Base-by-base conservation (phyloP, 2,888 invertebrate genomes). In the Trachelus stipa region DNA sequence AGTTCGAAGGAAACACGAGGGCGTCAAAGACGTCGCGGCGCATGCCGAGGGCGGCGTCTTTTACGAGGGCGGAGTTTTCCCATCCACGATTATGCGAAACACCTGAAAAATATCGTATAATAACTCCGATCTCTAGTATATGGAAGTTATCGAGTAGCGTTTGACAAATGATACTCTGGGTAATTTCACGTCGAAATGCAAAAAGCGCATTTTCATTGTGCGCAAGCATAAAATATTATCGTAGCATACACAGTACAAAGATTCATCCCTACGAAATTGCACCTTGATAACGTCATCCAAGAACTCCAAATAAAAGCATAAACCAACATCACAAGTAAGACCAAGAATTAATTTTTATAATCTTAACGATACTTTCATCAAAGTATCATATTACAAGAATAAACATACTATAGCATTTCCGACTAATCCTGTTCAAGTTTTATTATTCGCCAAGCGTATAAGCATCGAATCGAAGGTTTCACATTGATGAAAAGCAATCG, bases 1-100 rank as follows among this genome's bases (percentile, higher is more conserved):
- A 56, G 56, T 56, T 56, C 23, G 23, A 56, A 56, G 56, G 56
- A 23, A 23, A 9, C 56, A 23, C 23, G 56, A 56, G 56, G 56
- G 75, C 75, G 79, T 80, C 74, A 75, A 79, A 78, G 68, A 71
- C 68, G 76, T 79, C 78, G 76, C 75, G 80, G 88, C 88, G 89
- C 89, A 89, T 87, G 87, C 81, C 86, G 81, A 77, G 84, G 86
- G 85, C 85, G 87, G 85, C 76, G 82, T 85, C 84, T 83, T 78
- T 75, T 68, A 77, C 81, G 77, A 84, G 85, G 88, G 89, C 87
- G 88, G 89, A 86, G 88, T 88, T 87, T 86, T 68, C 81, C 37
- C 9, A 34, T 73, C 75, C 31, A 76, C 76, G 56, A 76, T 78
- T 76, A 76, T 75, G 78, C 56, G 76, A 33, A n/a, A 78, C 69